Conservation (phyloP, 2,888 invertebrate genomes). For the Thecophora atra region DNA sequence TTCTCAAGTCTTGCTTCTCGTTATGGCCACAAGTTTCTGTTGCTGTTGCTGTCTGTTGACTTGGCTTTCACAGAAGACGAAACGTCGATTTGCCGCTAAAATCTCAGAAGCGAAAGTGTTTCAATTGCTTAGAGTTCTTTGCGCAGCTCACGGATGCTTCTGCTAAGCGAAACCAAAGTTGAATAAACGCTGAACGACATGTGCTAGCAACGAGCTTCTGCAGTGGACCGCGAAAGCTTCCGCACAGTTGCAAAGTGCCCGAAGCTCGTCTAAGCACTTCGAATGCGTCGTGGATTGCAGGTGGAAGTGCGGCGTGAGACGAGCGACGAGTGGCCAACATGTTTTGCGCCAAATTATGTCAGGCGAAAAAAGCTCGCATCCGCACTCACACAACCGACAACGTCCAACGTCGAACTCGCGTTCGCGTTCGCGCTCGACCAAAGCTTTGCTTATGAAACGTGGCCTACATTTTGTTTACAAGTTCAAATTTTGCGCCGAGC, state of each 20-base stretch:
- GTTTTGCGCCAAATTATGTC: slow-evolving; percentile 27
- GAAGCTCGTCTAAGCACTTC: not conserved
- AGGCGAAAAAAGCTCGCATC: slow-evolving; percentile 7
- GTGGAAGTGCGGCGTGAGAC: not conserved
- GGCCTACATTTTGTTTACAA: slow-evolving; percentile 31
- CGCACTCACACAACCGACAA: not conserved
- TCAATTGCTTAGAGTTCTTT: slow-evolving; percentile 23
- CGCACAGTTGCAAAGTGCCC: slow-evolving; percentile 2
- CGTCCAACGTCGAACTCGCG: not conserved
- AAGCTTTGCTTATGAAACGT: slow-evolving; percentile 18
- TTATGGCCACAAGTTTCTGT: slow-evolving; percentile 8
- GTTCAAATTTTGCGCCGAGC: slow-evolving; percentile 26
- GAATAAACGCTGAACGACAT: slow-evolving; percentile 36
- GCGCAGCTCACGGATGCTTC: slow-evolving; percentile 37
- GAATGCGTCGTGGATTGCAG: not conserved
- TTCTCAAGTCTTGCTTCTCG: slow-evolving; percentile 2
- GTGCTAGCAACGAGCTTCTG: slow-evolving; percentile 26
- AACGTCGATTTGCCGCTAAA: slow-evolving; percentile 29
- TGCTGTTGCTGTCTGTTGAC: not conserved
- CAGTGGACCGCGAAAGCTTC: not conserved
- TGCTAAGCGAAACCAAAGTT: slow-evolving; percentile 43
- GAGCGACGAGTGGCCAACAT: not conserved
- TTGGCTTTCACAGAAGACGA: not conserved
- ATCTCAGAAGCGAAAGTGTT: slow-evolving; percentile 4
- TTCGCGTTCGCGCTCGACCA: not conserved